These are phyloP conservation scores for Drosophila pullipes DNA, from an alignment of 2,888 invertebrate genomes.

Conservation along the genomic window DNA sequence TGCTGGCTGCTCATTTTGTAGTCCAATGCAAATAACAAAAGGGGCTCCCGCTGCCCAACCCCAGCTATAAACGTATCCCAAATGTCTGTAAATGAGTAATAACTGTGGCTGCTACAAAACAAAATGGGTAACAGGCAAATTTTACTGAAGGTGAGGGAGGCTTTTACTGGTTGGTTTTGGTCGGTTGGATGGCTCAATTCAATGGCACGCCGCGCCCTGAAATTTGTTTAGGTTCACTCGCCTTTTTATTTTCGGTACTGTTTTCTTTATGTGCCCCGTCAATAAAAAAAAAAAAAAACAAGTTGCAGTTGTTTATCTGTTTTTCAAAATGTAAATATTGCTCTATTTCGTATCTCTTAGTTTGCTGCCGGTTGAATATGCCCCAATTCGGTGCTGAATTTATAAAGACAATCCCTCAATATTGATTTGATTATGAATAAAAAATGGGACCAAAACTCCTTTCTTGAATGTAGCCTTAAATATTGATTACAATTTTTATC, in stretches of 20 bases:
- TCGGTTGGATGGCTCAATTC: slow-evolving; percentile 21
- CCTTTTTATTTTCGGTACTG: slow-evolving; percentile 14
- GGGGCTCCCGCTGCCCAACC: slow-evolving; percentile 11
- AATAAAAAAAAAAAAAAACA: slow-evolving; percentile 7
- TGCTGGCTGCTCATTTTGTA: slow-evolving; percentile 57
- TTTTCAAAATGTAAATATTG: slow-evolving; percentile 27
- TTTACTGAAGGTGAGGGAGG: not conserved
- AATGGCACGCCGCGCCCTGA: slow-evolving; percentile 37
- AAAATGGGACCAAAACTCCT: slow-evolving; percentile 12
- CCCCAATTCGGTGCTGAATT: slow-evolving; percentile 1
- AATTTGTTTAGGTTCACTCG: slow-evolving; percentile 66
- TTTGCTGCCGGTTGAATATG: not conserved
- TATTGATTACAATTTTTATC: slow-evolving; percentile 11
- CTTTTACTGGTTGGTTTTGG: not conserved
- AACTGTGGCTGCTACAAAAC: slow-evolving; percentile 60
- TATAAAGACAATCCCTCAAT: not conserved
- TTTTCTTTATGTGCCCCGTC: slow-evolving; percentile 14
- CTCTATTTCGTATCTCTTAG: slow-evolving; percentile 2
- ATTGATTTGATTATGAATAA: slow-evolving; percentile 41
- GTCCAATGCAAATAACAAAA: slow-evolving; percentile 69
- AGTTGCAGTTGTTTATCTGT: slow-evolving; percentile 29
- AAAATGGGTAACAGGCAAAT: not conserved
- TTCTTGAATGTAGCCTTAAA: not conserved
- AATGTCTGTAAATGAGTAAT: slow-evolving; percentile 74
- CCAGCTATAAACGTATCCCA: slow-evolving; percentile 22